A percentile compares a stretch with the other conserved stretches of the same genome.
These are phyloP conservation scores for Campoletis raptor DNA, from an alignment of 2,888 invertebrate species.

Conservation along the genomic window DNA sequence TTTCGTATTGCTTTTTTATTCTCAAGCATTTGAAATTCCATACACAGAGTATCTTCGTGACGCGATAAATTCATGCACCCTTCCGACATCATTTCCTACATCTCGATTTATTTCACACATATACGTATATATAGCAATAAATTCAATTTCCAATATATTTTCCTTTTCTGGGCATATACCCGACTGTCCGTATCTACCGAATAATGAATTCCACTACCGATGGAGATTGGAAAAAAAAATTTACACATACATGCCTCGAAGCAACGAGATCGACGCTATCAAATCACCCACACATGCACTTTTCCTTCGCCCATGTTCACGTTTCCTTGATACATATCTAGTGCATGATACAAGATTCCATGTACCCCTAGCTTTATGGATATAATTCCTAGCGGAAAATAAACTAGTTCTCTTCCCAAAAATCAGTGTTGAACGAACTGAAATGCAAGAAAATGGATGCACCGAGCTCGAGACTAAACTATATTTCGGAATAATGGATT, in stretches of 20 bases:
- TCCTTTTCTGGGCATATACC: slow-evolving; percentile 24
- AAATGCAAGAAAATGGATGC: slow-evolving; percentile 1
- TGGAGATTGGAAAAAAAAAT: slow-evolving; percentile 43
- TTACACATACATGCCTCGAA: slow-evolving; percentile 14
- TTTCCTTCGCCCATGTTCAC: background rate
- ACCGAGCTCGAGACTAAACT: slow-evolving; percentile 20
- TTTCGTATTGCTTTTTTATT: background rate
- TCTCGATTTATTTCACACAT: slow-evolving; percentile 28
- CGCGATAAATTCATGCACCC: slow-evolving; percentile 52
- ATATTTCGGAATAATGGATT: slow-evolving; percentile 72
- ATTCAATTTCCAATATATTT: slow-evolving; percentile 54
- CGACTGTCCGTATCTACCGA: slow-evolving; percentile 43
- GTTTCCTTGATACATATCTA: slow-evolving; percentile 48
- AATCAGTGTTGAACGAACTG: slow-evolving; percentile 7
- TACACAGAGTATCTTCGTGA: slow-evolving; percentile 15
- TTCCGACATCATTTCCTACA: slow-evolving; percentile 43
- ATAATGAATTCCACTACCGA: slow-evolving; percentile 58
- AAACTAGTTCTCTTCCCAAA: background rate
- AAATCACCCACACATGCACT: background rate
- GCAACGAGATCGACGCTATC: slow-evolving; percentile 18
- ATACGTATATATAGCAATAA: slow-evolving; percentile 37
- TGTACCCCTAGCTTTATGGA: background rate
- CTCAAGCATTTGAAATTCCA: slow-evolving; percentile 41
- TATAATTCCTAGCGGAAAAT: slow-evolving; percentile 42
- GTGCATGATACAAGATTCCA: slow-evolving; percentile 19